Percentiles rank a stretch among this genome's conserved stretches.
These are phyloP conservation scores for Salvelinus namaycush DNA, from an alignment of 2,113 vertebrate genomes.

Conservation along the genomic window DNA sequence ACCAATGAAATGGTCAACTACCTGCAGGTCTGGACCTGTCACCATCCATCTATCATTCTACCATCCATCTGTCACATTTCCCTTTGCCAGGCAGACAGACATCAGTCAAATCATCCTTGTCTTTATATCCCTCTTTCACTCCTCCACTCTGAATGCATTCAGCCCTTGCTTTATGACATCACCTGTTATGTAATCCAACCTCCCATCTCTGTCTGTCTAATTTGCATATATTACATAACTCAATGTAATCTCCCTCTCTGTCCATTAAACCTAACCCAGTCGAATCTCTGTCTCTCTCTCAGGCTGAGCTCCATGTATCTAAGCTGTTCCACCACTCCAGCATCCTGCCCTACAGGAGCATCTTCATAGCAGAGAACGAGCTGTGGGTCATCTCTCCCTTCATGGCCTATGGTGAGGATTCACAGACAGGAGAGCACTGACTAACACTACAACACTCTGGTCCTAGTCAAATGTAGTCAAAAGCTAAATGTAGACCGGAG, in stretches of 20 bases:
- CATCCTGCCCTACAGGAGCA: conserved; percentile 92
- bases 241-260: too few species aligned
- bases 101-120: neutral
- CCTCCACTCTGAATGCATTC: neutral
- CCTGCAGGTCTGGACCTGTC: conserved; percentile 82
- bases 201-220: neutral
- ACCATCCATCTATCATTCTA: neutral
- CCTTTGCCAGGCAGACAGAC: neutral
- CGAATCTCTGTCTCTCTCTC: neutral
- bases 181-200: conserved; percentile 1
- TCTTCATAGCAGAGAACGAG: conserved; percentile 94
- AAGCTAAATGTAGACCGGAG: too few species aligned
- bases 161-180: neutral
- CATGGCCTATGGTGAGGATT: conserved; percentile 92
- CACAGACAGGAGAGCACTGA: neutral
- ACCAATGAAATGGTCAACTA: conserved; percentile 96
- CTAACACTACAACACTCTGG: too few species aligned
- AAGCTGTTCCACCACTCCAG: conserved; percentile 95
- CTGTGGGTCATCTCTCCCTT: conserved; percentile 96
- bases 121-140: neutral
- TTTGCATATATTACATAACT: neutral
- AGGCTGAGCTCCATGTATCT: conserved; percentile 93
- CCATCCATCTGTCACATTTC: neutral
- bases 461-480: too few species aligned
- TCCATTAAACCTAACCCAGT: neutral